A percentile compares a stretch with the other conserved stretches of the same genome.
These are phyloP conservation scores for Bos indicus DNA, from an alignment of 2,113 vertebrate genomes.

Conservation along the genomic window DNA sequence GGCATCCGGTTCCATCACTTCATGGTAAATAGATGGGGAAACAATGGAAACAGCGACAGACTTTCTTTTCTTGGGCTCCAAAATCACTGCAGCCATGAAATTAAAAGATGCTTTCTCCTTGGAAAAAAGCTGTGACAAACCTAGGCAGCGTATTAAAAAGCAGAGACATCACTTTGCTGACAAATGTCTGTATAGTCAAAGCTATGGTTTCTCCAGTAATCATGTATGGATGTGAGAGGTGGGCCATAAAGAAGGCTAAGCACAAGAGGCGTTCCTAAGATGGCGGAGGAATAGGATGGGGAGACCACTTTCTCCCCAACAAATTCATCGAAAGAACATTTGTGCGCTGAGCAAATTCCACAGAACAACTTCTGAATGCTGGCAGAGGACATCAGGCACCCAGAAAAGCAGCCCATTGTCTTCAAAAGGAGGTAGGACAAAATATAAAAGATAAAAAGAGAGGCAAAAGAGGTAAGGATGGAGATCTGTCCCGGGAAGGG, in stretches of 20 bases:
- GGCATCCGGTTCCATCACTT: not conserved
- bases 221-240: not conserved
- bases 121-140: not conserved
- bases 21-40: not conserved
- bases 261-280: too few species aligned
- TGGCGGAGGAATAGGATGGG: too few species aligned
- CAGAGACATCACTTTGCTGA: not conserved
- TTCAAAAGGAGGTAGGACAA: too few species aligned
- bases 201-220: not conserved
- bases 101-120: not conserved
- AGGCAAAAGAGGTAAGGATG: too few species aligned
- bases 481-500: too few species aligned
- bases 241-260: not conserved
- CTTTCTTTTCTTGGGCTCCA: not conserved
- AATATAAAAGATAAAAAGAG: too few species aligned
- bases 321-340: too few species aligned
- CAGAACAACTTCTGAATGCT: too few species aligned
- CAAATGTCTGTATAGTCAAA: not conserved
- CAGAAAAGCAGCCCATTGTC: too few species aligned
- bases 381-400: too few species aligned
- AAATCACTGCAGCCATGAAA: not conserved
- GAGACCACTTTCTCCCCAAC: too few species aligned
- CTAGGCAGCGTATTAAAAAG: not conserved
- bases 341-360: rapidly evolving
- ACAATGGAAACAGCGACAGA: not conserved